Conservation (phyloP, 1,140 invertebrate species). For the Cotesia vestalis region DNA sequence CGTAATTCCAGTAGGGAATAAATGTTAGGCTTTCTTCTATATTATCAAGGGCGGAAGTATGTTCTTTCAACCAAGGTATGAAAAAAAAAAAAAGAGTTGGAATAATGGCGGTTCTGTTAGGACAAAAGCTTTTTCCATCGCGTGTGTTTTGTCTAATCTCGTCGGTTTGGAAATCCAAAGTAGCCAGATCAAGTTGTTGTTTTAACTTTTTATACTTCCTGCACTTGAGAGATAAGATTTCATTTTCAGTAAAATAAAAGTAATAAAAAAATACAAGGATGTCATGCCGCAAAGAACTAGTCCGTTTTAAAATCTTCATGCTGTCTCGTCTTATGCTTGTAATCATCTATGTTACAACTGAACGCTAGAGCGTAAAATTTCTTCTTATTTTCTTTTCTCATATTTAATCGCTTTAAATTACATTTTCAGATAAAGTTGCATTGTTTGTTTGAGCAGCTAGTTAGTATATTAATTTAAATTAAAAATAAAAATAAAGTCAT, state of each 20-base stretch:
- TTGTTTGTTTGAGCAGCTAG: too few relatives aligned
- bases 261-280: neutral
- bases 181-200: neutral
- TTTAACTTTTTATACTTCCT: neutral
- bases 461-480: too few relatives aligned
- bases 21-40: too few relatives aligned
- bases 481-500: too few relatives aligned
- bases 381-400: constrained; percentile 48
- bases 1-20: too few relatives aligned
- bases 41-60: too few relatives aligned
- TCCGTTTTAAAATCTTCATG: constrained; percentile 17
- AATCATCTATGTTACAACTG: constrained; percentile 71
- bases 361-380: neutral
- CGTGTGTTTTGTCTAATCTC: neutral
- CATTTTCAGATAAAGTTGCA: too few relatives aligned
- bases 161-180: neutral
- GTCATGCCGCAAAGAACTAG: neutral
- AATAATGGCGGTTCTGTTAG: neutral
- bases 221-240: constrained; percentile 1
- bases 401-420: constrained; percentile 42
- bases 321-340: constrained; percentile 12
- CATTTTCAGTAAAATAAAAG: constrained; percentile 6
- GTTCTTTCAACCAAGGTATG: too few relatives aligned
- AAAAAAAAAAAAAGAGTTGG: too few relatives aligned
- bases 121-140: constrained; percentile 5